Percentiles rank a stretch among this genome's conserved stretches.
phyloP scores from a whole-genome alignment of 2,113 vertebrate species.

The Abramis brama region DNA sequence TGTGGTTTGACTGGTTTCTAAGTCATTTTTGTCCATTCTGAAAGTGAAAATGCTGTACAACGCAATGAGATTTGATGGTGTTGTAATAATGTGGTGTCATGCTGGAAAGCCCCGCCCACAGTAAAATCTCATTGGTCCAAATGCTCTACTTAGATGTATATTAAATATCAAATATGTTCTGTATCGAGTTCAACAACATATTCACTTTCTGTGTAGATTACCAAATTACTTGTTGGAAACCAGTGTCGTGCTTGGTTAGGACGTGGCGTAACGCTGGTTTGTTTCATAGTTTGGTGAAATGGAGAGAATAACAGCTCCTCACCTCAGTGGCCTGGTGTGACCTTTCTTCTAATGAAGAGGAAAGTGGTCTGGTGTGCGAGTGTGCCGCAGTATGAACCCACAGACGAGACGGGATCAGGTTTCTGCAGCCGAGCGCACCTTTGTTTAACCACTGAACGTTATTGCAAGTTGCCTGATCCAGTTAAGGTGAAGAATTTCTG shows the following conservation, averaged over 20 bases:
- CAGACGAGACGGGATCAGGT: conserved; percentile 47
- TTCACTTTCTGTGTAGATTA: background rate
- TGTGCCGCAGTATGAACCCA: conserved; percentile 53
- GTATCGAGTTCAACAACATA: background rate
- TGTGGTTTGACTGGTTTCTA: background rate
- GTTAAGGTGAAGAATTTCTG: conserved; percentile 12
- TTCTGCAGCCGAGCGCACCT: conserved; percentile 51
- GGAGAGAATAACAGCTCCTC: conserved; percentile 45
- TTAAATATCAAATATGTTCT: background rate
- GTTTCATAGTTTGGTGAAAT: conserved; percentile 14
- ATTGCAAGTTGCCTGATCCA: conserved; percentile 45
- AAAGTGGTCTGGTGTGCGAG: conserved; percentile 54
- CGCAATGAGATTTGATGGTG: background rate
- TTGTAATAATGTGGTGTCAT: background rate
- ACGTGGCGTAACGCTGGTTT: background rate
- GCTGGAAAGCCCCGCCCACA: background rate
- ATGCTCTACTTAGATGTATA: background rate
- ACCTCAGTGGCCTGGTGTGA: conserved; percentile 64
- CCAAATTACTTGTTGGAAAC: background rate
- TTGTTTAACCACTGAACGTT: conserved; percentile 51
- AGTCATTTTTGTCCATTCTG: background rate
- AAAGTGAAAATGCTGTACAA: background rate
- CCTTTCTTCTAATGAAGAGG: conserved; percentile 66
- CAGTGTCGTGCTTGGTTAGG: background rate
- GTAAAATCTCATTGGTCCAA: background rate